Percentiles rank a stretch among this genome's conserved stretches.
Conservation (phyloP, 1,140 invertebrate genomes). For the Coptotermes formosanus region DNA sequence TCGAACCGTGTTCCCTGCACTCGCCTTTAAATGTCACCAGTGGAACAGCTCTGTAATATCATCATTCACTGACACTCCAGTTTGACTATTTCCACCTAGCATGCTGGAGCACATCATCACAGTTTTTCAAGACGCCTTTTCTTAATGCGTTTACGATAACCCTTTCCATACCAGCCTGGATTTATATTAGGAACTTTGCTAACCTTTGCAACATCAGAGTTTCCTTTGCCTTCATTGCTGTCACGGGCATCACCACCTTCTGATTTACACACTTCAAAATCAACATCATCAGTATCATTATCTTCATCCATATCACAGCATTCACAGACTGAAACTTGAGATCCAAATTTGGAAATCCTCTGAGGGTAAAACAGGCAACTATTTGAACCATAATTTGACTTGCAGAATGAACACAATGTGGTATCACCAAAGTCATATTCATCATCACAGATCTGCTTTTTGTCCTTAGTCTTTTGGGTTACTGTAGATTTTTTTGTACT, state of each 20-base stretch:
- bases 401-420: conserved; percentile 46
- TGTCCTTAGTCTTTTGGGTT: neutral
- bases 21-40: neutral
- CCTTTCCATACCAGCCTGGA: conserved; percentile 67
- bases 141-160: conserved; percentile 54
- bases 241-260: conserved; percentile 19
- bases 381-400: conserved; percentile 48
- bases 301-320: conserved; percentile 24
- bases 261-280: neutral
- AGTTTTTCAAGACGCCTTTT: conserved; percentile 48
- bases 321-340: conserved; percentile 24
- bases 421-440: neutral
- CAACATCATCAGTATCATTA: neutral
- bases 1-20: neutral
- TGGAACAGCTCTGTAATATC: conserved; percentile 3
- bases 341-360: conserved; percentile 10
- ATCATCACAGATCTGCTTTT: conserved; percentile 11
- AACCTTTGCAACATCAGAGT: neutral
- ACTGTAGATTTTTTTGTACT: neutral
- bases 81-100: neutral
- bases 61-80: neutral
- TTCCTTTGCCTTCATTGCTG: neutral
- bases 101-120: neutral
- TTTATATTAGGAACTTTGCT: conserved; percentile 43
- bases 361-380: conserved; percentile 49